Evolutionary conservation across 2,113 vertebrate genomes (phyloP).

Genomic region (Protobothrops mucrosquamatus): DNA sequence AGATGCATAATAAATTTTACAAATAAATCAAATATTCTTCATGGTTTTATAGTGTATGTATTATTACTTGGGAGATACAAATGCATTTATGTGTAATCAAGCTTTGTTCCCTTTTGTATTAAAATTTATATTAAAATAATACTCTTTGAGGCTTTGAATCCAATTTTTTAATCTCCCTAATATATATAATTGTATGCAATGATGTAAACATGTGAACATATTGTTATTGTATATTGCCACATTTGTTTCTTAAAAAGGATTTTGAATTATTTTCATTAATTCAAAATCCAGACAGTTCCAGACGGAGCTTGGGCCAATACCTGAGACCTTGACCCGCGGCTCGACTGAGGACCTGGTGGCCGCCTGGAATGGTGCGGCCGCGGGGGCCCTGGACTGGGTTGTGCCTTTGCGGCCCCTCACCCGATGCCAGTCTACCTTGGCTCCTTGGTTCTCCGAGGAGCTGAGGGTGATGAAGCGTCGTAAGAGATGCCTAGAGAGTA

Average conservation of each 20-base stretch:
- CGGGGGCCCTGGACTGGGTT: too few relatives aligned
- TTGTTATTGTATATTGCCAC: neutral
- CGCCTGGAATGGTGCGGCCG: too few relatives aligned
- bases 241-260: neutral
- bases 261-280: neutral
- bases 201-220: neutral
- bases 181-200: neutral
- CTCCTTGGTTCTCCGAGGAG: too few relatives aligned
- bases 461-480: too few relatives aligned
- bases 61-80: neutral
- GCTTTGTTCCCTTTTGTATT: constrained; percentile 11
- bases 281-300: too few relatives aligned
- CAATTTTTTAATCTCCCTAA: neutral
- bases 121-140: neutral
- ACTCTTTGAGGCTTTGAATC: neutral
- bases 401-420: too few relatives aligned
- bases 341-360: too few relatives aligned
- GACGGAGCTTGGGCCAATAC: too few relatives aligned
- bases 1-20: neutral
- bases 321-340: too few relatives aligned
- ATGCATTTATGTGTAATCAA: neutral
- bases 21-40: neutral
- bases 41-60: neutral
- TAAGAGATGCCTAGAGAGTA: too few relatives aligned
- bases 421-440: too few relatives aligned